Evolutionary conservation across 2,888 invertebrate species (phyloP).

Genomic region (Epinotia demarniana): DNA sequence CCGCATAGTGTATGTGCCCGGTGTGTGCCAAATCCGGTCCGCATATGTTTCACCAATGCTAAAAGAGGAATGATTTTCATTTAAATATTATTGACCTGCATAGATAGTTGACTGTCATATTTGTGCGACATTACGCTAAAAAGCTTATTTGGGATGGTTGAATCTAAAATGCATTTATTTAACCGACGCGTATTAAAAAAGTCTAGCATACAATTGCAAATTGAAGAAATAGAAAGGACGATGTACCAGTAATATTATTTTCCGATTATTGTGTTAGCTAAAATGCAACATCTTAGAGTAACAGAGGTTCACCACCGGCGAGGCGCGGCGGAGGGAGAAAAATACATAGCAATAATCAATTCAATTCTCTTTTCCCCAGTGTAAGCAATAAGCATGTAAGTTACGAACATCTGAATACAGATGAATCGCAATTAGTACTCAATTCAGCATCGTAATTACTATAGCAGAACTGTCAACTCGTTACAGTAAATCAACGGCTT

Average conservation of each 20-base stretch:
- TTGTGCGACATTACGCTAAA: constrained; percentile 8
- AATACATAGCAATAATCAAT: too few species aligned
- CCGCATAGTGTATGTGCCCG: constrained; percentile 55
- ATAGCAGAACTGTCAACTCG: background rate
- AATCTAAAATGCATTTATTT: background rate
- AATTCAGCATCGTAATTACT: background rate
- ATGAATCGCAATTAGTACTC: too few species aligned
- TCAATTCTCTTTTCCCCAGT: too few species aligned
- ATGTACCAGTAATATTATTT: too few species aligned
- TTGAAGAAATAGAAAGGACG: background rate
- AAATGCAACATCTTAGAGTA: too few species aligned
- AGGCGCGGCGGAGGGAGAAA: too few species aligned
- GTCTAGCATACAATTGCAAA: too few species aligned
- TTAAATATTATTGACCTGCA: constrained; percentile 35
- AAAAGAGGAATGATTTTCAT: constrained; percentile 30
- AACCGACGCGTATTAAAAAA: background rate
- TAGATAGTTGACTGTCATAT: constrained; percentile 25
- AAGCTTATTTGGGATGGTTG: constrained; percentile 7
- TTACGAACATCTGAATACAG: too few species aligned
- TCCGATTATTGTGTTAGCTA: too few species aligned
- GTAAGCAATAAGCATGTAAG: too few species aligned
- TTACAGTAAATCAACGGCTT: background rate
- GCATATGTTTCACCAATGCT: constrained; percentile 26
- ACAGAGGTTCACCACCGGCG: too few species aligned
- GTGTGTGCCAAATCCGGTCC: constrained; percentile 50